phyloP scores from a whole-genome alignment of 2,797 vertebrate species.

The Sparidentex hasta region DNA sequence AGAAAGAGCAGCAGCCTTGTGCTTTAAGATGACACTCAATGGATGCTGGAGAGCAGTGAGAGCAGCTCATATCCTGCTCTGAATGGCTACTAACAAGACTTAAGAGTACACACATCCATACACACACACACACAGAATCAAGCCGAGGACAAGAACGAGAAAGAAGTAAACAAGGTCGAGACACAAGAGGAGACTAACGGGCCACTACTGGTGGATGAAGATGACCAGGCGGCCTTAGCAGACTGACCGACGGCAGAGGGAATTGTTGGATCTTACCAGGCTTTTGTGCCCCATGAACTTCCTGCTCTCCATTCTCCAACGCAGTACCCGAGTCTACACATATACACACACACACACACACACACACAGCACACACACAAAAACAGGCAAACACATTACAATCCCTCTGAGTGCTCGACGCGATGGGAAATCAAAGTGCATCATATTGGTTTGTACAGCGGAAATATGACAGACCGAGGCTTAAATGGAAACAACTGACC shows the following conservation, averaged over 20 bases:
- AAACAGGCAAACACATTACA: slow-evolving; percentile 62
- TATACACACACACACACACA: slow-evolving; percentile 58
- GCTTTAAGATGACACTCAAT: not conserved
- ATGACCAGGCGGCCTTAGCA: slow-evolving; percentile 30
- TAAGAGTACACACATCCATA: not conserved
- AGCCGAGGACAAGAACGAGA: slow-evolving; percentile 21
- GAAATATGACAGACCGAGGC: slow-evolving; percentile 2
- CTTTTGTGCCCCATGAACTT: slow-evolving; percentile 81
- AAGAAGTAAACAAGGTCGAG: slow-evolving; percentile 34
- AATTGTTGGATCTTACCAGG: slow-evolving; percentile 87
- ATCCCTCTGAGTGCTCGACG: slow-evolving; percentile 16
- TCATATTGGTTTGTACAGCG: not conserved
- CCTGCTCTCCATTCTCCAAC: slow-evolving; percentile 91
- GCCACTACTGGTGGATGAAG: slow-evolving; percentile 23
- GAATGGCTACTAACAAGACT: not conserved
- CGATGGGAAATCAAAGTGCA: slow-evolving; percentile 27
- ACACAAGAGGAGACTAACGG: slow-evolving; percentile 27
- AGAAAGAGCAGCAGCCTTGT: slow-evolving; percentile 12
- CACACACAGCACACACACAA: slow-evolving; percentile 53
- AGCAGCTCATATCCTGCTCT: slow-evolving; percentile 34
- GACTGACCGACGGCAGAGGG: slow-evolving; percentile 32
- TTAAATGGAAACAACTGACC: slow-evolving; percentile 10
- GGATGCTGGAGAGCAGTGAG: slow-evolving; percentile 27
- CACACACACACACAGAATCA: not conserved
- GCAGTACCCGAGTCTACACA: slow-evolving; percentile 77